These are phyloP conservation scores for Cerceris rybyensis DNA, from an alignment of 2,888 invertebrate species.

Conservation along the genomic window DNA sequence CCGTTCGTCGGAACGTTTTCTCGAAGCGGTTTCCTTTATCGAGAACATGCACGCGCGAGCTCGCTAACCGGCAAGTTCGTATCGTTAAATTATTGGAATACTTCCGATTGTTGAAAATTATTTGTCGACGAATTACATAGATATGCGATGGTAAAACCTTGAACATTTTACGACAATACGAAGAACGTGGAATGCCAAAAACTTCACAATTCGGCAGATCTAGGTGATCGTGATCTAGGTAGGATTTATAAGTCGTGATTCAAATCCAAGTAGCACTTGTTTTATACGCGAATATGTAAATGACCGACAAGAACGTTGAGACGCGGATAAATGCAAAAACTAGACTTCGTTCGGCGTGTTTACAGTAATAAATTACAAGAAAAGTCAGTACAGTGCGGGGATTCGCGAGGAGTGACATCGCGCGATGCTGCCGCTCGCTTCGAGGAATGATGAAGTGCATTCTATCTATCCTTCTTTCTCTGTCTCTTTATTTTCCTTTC, in stretches of 20 bases:
- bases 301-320: constrained; percentile 30
- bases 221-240: too few species aligned
- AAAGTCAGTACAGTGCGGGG: constrained; percentile 31
- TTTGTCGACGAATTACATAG: too few species aligned
- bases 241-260: background rate
- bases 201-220: too few species aligned
- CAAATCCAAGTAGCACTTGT: background rate
- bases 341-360: constrained; percentile 52
- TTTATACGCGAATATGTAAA: constrained; percentile 44
- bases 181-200: too few species aligned
- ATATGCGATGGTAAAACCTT: too few species aligned
- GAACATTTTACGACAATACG: too few species aligned
- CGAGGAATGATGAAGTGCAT: constrained; percentile 57
- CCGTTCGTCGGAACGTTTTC: background rate
- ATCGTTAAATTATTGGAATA: too few species aligned
- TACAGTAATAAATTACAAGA: constrained; percentile 56
- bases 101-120: too few species aligned
- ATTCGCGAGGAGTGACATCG: constrained; percentile 47
- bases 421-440: constrained; percentile 22
- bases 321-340: constrained; percentile 37
- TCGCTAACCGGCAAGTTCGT: too few species aligned
- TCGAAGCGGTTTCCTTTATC: too few species aligned
- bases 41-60: too few species aligned
- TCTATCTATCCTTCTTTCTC: constrained; percentile 46
- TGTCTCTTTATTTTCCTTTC: background rate